Base-by-base conservation (phyloP, 1,140 invertebrate species). In the Cydia strobilella region DNA sequence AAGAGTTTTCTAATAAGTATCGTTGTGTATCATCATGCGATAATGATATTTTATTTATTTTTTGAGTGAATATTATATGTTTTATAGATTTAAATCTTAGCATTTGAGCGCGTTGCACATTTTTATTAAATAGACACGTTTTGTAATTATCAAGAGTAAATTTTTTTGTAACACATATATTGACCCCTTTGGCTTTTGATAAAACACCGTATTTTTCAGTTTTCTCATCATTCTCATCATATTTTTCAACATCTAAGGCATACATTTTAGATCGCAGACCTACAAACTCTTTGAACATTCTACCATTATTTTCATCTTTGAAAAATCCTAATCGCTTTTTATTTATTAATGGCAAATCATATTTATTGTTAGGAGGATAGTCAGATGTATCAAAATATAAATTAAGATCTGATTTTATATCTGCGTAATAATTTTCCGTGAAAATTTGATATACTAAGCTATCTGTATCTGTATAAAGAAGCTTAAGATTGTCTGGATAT, bases 371-470 rank as follows among this genome's bases (percentile, higher is more conserved):
- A 5, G 18, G 9, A 18, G 59, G 10, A 75, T 82, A 90, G 73
- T 82, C 82, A 63, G 83, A 84, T 27, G 86, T 90, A 81, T 87
- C 85, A 69, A 88, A 90, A 69, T 77, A 72, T 15, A 63, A 12
- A 27, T 27, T 13, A 45, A 86, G 51, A 76, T 87, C 84, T 9
- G 42, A 13, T 76, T 78, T 77, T 77, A 94, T 88, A 75, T 91
- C 88, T 73, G 83, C 59, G 80, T 93, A 93, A 74, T 93, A 80
- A 78, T 94, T 84, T 4, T 85, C 76, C 9, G 86, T 91, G 72
- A 81, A 73, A 20, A 94, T 85, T 54, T 87, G 74, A 76, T 91
- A 91, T 3, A 86, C 81, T 9, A 93, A 85, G 69, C 79, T 84
- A 75, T 94, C 93, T 6, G 93, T 94, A 79, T 94, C 93, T n/a